A percentile compares a stretch with the other conserved stretches of the same genome.
Conservation (phyloP, 1,140 invertebrate species). For the Polypedilum pembai region DNA sequence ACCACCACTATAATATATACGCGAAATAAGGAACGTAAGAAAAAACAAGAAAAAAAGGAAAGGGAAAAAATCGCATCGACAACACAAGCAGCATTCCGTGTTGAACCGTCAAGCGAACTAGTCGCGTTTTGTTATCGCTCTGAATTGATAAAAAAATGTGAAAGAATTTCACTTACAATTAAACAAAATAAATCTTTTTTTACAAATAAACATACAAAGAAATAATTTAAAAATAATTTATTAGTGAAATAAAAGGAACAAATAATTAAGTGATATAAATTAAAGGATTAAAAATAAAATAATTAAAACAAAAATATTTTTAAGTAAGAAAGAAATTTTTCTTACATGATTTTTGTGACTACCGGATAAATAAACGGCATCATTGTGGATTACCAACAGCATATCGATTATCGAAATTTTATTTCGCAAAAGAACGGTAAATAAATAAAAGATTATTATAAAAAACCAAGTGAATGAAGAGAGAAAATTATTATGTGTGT, state of each 20-base stretch:
- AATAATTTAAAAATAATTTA: background rate
- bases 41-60: background rate
- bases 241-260: background rate
- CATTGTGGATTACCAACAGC: slow-evolving; percentile 26
- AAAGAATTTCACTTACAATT: slow-evolving; percentile 6
- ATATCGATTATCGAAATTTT: slow-evolving; percentile 27
- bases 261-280: background rate
- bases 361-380: slow-evolving; percentile 24
- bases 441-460: background rate
- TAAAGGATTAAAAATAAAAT: background rate
- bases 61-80: slow-evolving; percentile 8
- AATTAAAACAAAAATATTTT: background rate
- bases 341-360: slow-evolving; percentile 13
- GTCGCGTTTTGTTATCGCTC: slow-evolving; percentile 15
- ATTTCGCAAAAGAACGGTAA: slow-evolving; percentile 26
- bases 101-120: slow-evolving; percentile 21
- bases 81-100: slow-evolving; percentile 1
- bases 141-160: slow-evolving; percentile 6
- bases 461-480: too few species aligned
- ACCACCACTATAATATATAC: background rate
- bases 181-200: background rate
- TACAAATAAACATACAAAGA: background rate
- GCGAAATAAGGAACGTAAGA: background rate
- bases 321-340: slow-evolving; percentile 13
- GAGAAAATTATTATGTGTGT: too few species aligned